A percentile compares a stretch with the other conserved stretches of the same genome.
These are phyloP conservation scores for Caenorhabditis drosophilae DNA, from an alignment of 2,888 invertebrate species.

Conservation along the genomic window DNA sequence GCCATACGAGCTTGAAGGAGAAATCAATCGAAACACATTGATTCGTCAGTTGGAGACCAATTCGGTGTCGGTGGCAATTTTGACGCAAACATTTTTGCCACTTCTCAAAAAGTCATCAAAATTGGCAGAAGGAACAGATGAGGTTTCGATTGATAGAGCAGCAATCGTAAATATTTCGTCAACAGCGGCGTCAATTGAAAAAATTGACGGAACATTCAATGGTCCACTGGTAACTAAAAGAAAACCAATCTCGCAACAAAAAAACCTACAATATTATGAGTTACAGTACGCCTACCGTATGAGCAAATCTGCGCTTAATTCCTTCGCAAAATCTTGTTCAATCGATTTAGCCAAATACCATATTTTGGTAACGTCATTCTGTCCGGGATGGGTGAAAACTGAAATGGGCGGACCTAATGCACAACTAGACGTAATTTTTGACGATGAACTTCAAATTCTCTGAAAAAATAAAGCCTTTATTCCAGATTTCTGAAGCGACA, in stretches of 20 bases:
- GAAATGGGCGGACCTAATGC: conserved; percentile 59
- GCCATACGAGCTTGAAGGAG: conserved; percentile 26
- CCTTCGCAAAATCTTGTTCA: conserved; percentile 45
- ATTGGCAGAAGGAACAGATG: conserved; percentile 9
- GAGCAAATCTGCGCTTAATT: conserved; percentile 53
- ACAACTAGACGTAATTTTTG: conserved; percentile 15
- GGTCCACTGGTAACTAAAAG: conserved; percentile 21
- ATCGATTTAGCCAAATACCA: conserved; percentile 34
- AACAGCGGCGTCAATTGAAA: conserved; percentile 38
- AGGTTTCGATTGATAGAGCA: conserved; percentile 35
- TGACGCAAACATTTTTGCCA: conserved; percentile 40
- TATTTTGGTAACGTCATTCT: conserved; percentile 43
- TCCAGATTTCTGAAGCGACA: neutral
- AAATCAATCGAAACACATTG: conserved; percentile 20
- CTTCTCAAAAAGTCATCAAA: conserved; percentile 36
- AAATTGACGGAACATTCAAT: conserved; percentile 36
- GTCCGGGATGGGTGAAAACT: conserved; percentile 57
- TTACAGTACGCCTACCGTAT: conserved; percentile 32
- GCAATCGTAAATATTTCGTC: conserved; percentile 54
- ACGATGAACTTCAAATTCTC: neutral
- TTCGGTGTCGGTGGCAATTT: conserved; percentile 14
- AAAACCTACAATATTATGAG: neutral
- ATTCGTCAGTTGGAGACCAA: conserved; percentile 23
- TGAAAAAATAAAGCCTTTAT: neutral
- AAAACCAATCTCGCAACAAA: neutral